These are phyloP conservation scores for Aphaenogaster floridana DNA, from an alignment of 1,140 invertebrate species.

Conservation along the genomic window DNA sequence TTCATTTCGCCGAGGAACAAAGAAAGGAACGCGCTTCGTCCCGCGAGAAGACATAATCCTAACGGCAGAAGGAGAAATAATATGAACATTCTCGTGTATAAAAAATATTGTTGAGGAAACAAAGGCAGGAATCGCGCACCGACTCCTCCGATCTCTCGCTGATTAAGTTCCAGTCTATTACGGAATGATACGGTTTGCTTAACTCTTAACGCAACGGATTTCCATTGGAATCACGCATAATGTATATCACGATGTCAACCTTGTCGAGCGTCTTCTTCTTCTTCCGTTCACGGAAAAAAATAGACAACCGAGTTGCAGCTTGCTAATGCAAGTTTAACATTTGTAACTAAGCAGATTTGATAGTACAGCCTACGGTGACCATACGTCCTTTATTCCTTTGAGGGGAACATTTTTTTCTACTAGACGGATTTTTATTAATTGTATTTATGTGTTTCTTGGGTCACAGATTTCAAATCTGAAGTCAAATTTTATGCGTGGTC, in stretches of 20 bases:
- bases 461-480: too few relatives aligned
- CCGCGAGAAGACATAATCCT: not conserved
- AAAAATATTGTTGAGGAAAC: constrained; percentile 20
- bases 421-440: too few relatives aligned
- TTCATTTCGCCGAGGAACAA: constrained; percentile 32
- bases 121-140: constrained; percentile 40
- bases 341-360: too few relatives aligned
- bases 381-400: too few relatives aligned
- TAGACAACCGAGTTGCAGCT: too few relatives aligned
- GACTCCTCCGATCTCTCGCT: constrained; percentile 14
- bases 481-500: too few relatives aligned
- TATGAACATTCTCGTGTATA: constrained; percentile 16
- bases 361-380: too few relatives aligned
- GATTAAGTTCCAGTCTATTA: constrained; percentile 37
- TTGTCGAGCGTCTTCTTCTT: not conserved
- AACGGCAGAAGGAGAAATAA: constrained; percentile 23
- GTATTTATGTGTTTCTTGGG: too few relatives aligned
- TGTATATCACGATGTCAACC: not conserved
- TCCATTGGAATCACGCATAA: not conserved
- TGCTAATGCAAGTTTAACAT: too few relatives aligned
- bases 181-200: constrained; percentile 7
- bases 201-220: not conserved
- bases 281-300: too few relatives aligned
- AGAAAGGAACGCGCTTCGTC: constrained; percentile 21
- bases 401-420: too few relatives aligned